Base-by-base conservation (phyloP, 2,797 vertebrate genomes). In the Thalassophryne amazonica region DNA sequence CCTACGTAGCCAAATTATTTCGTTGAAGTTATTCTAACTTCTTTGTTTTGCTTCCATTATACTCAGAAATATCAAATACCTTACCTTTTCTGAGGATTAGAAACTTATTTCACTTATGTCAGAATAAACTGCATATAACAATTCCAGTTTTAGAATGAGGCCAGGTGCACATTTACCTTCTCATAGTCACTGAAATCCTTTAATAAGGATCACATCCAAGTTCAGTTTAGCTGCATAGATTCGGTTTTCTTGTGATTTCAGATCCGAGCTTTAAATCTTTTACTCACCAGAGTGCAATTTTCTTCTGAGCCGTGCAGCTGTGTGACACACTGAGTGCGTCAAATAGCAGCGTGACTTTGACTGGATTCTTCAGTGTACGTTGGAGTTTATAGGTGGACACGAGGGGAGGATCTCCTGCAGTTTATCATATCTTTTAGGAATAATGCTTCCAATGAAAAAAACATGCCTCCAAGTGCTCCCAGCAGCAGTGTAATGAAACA, bases 341-440 rank as follows among this genome's bases (percentile, higher is more conserved):
- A 51, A 50, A 40, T 12, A 36, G 34, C 11, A 9, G 4, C 18
- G 7, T 11, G 13, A 7, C 24, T 42, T 10, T 25, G 15, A 29
- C 38, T 31, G 31, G 11, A 27, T 28, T 34, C 18, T 49, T 80
- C 84, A 87, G 88, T 84, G 51, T 81, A 69, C 42, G 62, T 7
- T 15, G 27, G 66, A 16, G 31, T 60, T 86, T 25, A 42, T 64
- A 27, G 56, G 24, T 59, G 58, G 67, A 48, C 22, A 28, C 20
- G 12, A 68, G 20, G 77, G 84, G 68, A 76, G 83, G 80, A 65
- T 71, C 83, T 61, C 42, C 11, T 23, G 29, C 9, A 49, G 11
- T 66, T 56, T 41, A 23, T 19, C 30, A 60, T 20, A n/a, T 40
- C 40, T 16, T 0, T 6, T 25, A 55, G 23, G 35, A 45, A 36